Evolutionary conservation across 1,140 invertebrate genomes (phyloP), one percentile per base, ranked within the genome.

Genomic region (Papilio xuthus): DNA sequence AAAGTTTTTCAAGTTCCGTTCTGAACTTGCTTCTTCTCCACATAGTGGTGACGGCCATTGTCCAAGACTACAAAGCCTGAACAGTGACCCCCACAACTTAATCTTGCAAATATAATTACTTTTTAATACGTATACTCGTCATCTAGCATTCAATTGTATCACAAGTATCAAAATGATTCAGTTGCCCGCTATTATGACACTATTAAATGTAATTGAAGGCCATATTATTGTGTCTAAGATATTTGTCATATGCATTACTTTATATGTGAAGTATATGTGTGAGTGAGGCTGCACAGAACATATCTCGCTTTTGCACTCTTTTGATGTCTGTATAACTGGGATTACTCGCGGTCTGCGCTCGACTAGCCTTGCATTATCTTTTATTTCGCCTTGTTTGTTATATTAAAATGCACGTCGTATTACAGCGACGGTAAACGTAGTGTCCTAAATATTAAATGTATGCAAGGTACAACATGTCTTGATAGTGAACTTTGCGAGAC

Each of bases 1-100:
- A 83, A 86, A 87, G 82, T 86, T 86, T 87, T 86, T 82, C 84
- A 85, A 88, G 85, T 86, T 86, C 80, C 74, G 74, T 76, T 63
- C 53, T n/a, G 53, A 76, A 63, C 87, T 88, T 77, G 81, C 83
- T 83, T 88, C 84, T 67, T 86, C 71, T 87, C 84, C 83, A 84
- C 81, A 81, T 86, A 84, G 85, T 87, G 84, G 85, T 84, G 85
- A 80, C 82, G 80, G 78, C 84, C 87, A 86, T 93, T 93, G 91
- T 93, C 86, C 88, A 79, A 76, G 42, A 37, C 26, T 56, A 76
- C 53, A 76, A 73, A 44, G 42, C 71, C 71, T 47, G 18, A 7
- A 20, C 74, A 4, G 15, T 47, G 71, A 53, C 60, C 60, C 60
- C 13, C 56, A 26, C 23, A 4, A 37, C 15, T 23, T 26, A 60